These are phyloP conservation scores for Aporrectodea caliginosa DNA, from an alignment of 1,140 invertebrate genomes.

Conservation along the genomic window DNA sequence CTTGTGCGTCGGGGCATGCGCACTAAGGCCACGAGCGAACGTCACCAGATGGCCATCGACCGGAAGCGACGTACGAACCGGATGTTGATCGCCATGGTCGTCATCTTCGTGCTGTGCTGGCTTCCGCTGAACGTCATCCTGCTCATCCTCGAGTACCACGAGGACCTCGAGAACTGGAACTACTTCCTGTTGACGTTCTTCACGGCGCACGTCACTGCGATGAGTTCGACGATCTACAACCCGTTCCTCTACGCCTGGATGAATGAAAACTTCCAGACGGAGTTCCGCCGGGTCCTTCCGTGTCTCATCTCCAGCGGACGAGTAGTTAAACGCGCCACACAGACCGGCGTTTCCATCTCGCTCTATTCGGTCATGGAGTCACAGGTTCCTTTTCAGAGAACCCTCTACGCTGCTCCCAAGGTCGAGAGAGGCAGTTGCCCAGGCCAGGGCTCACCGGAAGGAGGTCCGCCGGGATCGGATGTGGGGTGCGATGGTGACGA, in stretches of 20 bases:
- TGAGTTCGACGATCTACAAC: conserved; percentile 92
- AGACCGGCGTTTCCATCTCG: not conserved
- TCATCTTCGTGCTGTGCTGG: conserved; percentile 93
- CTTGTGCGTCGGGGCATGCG: conserved; percentile 67
- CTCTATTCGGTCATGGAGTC: not conserved
- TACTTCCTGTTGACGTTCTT: conserved; percentile 84
- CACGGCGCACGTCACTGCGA: conserved; percentile 84
- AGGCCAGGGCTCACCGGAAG: too few species aligned
- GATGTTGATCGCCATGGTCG: conserved; percentile 96
- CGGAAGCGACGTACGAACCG: conserved; percentile 73
- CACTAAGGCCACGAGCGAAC: conserved; percentile 62
- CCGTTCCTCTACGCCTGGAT: conserved; percentile 84
- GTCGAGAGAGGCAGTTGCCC: not conserved
- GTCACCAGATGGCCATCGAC: conserved; percentile 55
- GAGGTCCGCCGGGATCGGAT: too few species aligned
- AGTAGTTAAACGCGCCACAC: not conserved
- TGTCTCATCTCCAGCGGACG: conserved; percentile 30
- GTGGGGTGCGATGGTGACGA: too few species aligned
- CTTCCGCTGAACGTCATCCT: conserved; percentile 73
- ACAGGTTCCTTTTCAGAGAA: not conserved
- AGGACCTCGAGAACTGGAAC: conserved; percentile 65
- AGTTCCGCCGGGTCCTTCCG: conserved; percentile 65
- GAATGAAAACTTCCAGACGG: conserved; percentile 96
- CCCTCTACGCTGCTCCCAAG: not conserved
- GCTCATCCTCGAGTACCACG: conserved; percentile 44